Conservation (phyloP, 2,797 vertebrate species). For the Sparidentex hasta region DNA sequence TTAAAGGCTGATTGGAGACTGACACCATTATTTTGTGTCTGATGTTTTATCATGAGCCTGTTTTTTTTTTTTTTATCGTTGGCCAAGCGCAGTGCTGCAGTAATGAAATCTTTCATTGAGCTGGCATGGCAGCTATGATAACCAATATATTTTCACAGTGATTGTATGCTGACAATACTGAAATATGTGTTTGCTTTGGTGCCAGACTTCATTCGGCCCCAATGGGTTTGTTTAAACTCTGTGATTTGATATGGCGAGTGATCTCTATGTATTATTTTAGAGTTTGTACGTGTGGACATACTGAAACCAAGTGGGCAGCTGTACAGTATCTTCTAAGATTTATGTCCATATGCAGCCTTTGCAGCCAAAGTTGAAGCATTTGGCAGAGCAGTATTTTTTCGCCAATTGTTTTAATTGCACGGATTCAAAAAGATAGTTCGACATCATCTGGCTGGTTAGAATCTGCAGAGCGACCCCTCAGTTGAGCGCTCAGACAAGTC, state of each 20-base stretch:
- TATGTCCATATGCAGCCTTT: background rate
- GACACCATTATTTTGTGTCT: background rate
- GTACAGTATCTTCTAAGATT: background rate
- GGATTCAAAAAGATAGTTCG: background rate
- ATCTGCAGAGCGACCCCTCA: background rate
- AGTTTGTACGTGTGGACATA: background rate
- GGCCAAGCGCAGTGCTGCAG: background rate
- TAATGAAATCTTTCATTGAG: background rate
- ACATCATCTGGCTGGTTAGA: too few relatives aligned
- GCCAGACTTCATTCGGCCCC: background rate
- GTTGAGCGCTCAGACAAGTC: background rate
- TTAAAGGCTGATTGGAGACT: background rate
- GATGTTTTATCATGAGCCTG: background rate
- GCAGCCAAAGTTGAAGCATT: background rate
- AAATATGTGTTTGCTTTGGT: conserved; percentile 13
- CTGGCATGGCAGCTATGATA: background rate
- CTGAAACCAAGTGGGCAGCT: background rate
- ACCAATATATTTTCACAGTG: background rate
- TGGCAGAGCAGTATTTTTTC: background rate
- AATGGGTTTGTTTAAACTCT: conserved; percentile 6
- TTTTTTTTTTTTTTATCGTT: background rate
- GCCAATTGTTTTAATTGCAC: background rate
- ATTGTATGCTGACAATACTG: background rate
- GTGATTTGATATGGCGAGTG: background rate
- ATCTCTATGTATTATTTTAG: background rate